These are phyloP conservation scores for Phacellophora camtschatica DNA, from an alignment of 30 jellyfish, hydroid and myxozoan species.

Conservation along the genomic window DNA sequence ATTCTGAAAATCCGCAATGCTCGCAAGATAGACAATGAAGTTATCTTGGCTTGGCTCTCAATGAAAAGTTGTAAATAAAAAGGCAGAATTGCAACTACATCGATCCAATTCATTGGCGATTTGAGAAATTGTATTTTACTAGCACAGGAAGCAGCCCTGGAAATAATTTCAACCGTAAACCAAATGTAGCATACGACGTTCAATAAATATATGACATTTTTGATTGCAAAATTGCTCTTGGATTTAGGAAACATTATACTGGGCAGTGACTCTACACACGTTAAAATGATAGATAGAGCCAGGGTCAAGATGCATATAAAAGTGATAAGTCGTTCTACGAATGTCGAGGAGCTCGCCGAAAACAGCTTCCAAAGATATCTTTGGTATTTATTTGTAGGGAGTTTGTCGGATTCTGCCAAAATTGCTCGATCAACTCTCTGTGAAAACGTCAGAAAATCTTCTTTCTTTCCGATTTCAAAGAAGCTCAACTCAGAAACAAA, in stretches of 20 bases:
- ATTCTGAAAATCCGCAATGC: constrained; percentile 52
- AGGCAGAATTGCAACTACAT: constrained; percentile 64
- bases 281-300: constrained; percentile 10
- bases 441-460: constrained; percentile 23
- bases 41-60: constrained; percentile 40
- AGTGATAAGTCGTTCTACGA: constrained; percentile 32
- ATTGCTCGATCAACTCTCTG: constrained; percentile 67
- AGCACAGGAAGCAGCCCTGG: constrained; percentile 20
- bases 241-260: not conserved
- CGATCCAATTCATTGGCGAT: constrained; percentile 60
- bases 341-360: constrained; percentile 33
- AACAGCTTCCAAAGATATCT: constrained; percentile 53
- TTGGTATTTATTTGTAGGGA: constrained; percentile 32
- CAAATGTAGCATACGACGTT: constrained; percentile 72
- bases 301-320: constrained; percentile 21
- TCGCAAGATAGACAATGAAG: constrained; percentile 39
- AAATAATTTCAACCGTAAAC: constrained; percentile 61
- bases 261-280: constrained; percentile 74
- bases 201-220: not conserved
- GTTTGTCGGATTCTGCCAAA: constrained; percentile 38
- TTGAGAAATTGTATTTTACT: constrained; percentile 26
- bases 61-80: constrained; percentile 54
- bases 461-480: constrained; percentile 63
- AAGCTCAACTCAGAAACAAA: constrained; percentile 62
- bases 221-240: not conserved